Conservation (phyloP, 2,113 vertebrate species). For the Spea bombifrons region DNA sequence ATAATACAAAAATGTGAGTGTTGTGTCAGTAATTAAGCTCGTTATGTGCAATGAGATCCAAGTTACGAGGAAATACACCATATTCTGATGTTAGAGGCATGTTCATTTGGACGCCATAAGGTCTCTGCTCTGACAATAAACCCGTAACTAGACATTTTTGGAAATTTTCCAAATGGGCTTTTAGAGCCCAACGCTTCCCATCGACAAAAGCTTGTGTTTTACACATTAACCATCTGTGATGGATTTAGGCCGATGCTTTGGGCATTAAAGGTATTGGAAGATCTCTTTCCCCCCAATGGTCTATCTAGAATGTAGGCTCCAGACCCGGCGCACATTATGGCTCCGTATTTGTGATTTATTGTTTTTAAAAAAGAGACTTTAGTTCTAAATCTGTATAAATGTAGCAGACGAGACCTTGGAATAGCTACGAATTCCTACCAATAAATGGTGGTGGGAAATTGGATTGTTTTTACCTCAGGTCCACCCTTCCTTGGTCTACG, state of each 20-base stretch:
- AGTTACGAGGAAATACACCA: slow-evolving; percentile 22
- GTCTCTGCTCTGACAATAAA: slow-evolving; percentile 26
- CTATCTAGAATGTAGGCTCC: too few species aligned
- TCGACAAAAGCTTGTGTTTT: slow-evolving; percentile 17
- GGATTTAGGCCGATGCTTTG: not conserved
- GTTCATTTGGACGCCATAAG: slow-evolving; percentile 16
- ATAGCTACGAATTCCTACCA: too few species aligned
- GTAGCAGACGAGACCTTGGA: too few species aligned
- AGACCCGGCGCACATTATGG: too few species aligned
- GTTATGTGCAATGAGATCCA: not conserved
- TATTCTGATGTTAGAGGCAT: slow-evolving; percentile 16
- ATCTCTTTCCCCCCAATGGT: too few species aligned
- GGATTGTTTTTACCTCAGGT: too few species aligned
- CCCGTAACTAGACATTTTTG: slow-evolving; percentile 18
- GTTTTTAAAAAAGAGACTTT: too few species aligned
- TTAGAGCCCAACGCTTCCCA: slow-evolving; percentile 1
- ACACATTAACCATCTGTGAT: slow-evolving; percentile 34
- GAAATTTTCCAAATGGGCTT: slow-evolving; percentile 29
- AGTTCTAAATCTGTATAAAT: too few species aligned
- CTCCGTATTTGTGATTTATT: too few species aligned
- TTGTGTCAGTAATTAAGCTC: slow-evolving; percentile 23
- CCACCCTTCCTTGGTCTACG: too few species aligned
- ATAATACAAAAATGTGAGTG: slow-evolving; percentile 13
- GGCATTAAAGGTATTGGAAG: too few species aligned
- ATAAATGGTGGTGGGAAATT: too few species aligned